Evolutionary conservation across 2,888 invertebrate species (phyloP), one percentile per base, ranked within the genome.

Genomic region (Allygus modestus): DNA sequence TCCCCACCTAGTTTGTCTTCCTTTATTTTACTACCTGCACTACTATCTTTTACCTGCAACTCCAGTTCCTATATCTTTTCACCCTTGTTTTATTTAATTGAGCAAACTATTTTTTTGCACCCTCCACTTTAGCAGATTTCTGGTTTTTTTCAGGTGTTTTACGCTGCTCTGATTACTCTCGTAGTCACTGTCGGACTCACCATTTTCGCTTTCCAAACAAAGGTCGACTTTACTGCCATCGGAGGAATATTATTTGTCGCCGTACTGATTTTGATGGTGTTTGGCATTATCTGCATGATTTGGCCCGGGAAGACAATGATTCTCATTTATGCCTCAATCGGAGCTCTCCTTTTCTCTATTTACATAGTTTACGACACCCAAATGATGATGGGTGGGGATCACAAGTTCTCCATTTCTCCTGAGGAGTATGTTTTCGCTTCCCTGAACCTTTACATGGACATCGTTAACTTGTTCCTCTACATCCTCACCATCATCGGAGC

Each of bases 311-410:
- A 92, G 88, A 92, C 94, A 28, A 91, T 96, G 86, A 93, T 93
- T 0, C 89, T 97, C 15, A 93, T 97, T 0, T 98, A 98, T 90
- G 95, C 97, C 0, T 95, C 95, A 0, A 89, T 96, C 17, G 98
- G 98, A 11, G 98, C 97, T 0, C 91, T 98, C 11, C 90, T 98
- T 0, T 98, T 98, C 91, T 97, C 97, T 0, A 90, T 97, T 83
- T 98, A 97, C 91, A 92, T 98, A 81, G 93, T 98, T 1, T 97
- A 97, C 90, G 98, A 98, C 91, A 98, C 97, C 0, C 98, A 98
- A 91, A 86, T 93, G 88, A 97, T 98, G 96, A 92, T 98, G 90
- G 98, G 97, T 4, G 97, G 97, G 17, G 94, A 94, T 51, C 98
- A 98, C 91, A 97, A 96, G 90, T 97, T 96, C 91, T 93, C 95